Evolutionary conservation across 2,113 vertebrate genomes (phyloP), one percentile per base, ranked within the genome.

Genomic region (Periophthalmus modestus): DNA sequence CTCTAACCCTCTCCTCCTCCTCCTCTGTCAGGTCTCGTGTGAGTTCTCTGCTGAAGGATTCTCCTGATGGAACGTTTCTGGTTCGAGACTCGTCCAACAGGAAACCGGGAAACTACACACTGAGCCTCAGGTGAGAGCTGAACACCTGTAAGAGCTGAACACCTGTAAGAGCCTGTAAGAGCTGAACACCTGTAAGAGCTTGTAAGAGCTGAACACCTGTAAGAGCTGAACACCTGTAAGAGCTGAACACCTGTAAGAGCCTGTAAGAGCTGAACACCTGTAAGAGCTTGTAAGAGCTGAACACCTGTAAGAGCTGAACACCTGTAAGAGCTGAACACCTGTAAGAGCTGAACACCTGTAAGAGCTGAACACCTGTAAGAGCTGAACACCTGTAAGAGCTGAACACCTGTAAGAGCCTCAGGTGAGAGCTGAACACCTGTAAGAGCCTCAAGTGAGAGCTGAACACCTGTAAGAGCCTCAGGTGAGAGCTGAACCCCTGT

Each of bases 51-150:
- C 91, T 98, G 83, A 93, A 96, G 88, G 96, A 98, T 89, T 98
- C 95, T 96, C 97, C 97, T 7, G 97, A 98, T 61, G 97, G 97
- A 73, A 98, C 97, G 3, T 99, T 98, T 87, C 92, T 99, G 90
- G 96, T 99, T 33, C 95, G 97, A 4, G 97, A 99, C 54, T 96
- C 97, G 21, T 99, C 97, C 33, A 98, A 96, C 71, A 98, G 97
- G 93, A 95, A 97, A 94, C 96, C 97, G 87, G 97, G 97, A 73
- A 96, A 99, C 90, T 99, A 98, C 88, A 99, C 97, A 2, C 92
- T 99, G 87, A 99, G 97, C 0, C 88, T 98, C 82, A 92, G 97
- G 97, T 97, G 18, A 61, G 28, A 28, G 28, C 28, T 28, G 18
- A n/a, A 18, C n/a, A 21, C 54, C 18, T n/a, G 52, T 10, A 5